Conservation (phyloP, 2,888 invertebrate genomes). For the Mayetiola destructor region DNA sequence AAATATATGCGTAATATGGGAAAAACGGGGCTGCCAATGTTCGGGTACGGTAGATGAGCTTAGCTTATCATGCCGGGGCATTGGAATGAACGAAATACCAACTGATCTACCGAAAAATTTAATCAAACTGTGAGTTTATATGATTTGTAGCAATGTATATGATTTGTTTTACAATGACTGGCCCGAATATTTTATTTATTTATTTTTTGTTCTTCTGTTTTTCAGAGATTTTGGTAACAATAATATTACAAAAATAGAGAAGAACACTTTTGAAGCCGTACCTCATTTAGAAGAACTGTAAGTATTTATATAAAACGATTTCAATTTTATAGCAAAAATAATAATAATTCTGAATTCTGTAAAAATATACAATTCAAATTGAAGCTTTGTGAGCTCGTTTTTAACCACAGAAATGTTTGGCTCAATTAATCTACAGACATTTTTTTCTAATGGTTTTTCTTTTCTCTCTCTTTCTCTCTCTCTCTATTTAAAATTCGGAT, state of each 20-base stretch:
- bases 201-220: background rate
- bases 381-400: no score
- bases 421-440: background rate
- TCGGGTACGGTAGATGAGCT: constrained; percentile 28
- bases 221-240: constrained; percentile 66
- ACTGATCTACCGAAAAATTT: constrained; percentile 30
- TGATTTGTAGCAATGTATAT: background rate
- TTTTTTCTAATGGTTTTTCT: background rate
- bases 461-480: background rate
- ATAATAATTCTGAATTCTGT: no score
- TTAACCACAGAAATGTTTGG: background rate
- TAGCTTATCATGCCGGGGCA: constrained; percentile 30
- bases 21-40: constrained; percentile 30
- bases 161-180: background rate
- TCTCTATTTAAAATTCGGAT: no score
- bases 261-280: constrained; percentile 52
- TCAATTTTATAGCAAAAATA: background rate
- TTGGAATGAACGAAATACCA: constrained; percentile 31
- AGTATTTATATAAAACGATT: constrained; percentile 34
- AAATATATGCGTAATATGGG: constrained; percentile 30
- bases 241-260: constrained; percentile 59
- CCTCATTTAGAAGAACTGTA: constrained; percentile 59
- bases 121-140: constrained; percentile 30
- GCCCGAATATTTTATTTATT: background rate
- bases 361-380: no score